Evolutionary conservation across 2,888 invertebrate genomes (phyloP).

Genomic region (Trachelus stipa): DNA sequence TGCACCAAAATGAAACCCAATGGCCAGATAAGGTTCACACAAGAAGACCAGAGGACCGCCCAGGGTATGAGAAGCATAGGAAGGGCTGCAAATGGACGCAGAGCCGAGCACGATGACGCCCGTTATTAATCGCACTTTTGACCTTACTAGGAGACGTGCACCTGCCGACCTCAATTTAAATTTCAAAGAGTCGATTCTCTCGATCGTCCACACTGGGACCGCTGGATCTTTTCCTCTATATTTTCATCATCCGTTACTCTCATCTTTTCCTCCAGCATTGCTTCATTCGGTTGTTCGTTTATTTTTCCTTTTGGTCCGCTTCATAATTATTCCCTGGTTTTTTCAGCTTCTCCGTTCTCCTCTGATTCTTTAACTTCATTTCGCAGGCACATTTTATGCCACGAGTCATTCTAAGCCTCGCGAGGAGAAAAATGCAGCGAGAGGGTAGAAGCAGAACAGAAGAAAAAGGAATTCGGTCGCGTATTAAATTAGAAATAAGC

Average conservation of each 20-base stretch:
- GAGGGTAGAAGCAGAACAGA: too few species aligned
- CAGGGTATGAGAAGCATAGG: background rate
- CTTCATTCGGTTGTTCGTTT: background rate
- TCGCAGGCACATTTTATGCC: too few species aligned
- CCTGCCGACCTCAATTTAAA: conserved; percentile 32
- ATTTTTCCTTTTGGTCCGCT: conserved; percentile 6
- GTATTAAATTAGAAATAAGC: too few species aligned
- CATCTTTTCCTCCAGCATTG: conserved; percentile 7
- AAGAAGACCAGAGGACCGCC: too few species aligned
- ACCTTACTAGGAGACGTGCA: conserved; percentile 21
- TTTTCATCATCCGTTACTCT: conserved; percentile 14
- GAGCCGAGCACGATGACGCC: conserved; percentile 29
- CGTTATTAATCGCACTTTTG: conserved; percentile 39
- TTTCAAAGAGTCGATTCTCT: conserved; percentile 25
- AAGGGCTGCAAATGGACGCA: conserved; percentile 7
- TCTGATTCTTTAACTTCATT: too few species aligned
- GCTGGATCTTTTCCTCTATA: background rate
- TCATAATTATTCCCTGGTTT: background rate
- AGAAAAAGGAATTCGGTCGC: too few species aligned
- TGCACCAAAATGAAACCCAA: too few species aligned
- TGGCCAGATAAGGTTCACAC: too few species aligned
- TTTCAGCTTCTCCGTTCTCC: too few species aligned
- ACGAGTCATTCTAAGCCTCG: too few species aligned
- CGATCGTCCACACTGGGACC: background rate
- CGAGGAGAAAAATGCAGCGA: too few species aligned